These are phyloP conservation scores for Muschampia plurimacula DNA, from an alignment of 2,888 invertebrate species.

Conservation along the genomic window DNA sequence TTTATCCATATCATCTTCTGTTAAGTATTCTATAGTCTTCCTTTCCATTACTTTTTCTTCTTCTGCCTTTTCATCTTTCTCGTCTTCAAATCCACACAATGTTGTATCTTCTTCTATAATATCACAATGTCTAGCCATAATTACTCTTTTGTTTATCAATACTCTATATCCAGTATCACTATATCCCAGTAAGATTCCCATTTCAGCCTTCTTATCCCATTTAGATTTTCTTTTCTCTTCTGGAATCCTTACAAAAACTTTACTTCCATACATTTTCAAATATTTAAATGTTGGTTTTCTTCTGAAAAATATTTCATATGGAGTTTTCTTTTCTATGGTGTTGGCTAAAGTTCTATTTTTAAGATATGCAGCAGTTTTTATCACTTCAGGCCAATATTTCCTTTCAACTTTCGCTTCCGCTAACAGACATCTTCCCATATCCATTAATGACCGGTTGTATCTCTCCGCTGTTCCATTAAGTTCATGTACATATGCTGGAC, in stretches of 20 bases:
- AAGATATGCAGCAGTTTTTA: background rate
- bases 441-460: background rate
- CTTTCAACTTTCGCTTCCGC: background rate
- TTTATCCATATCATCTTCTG: too few relatives aligned
- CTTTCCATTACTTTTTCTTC: too few relatives aligned
- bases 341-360: background rate
- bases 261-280: background rate
- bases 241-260: background rate
- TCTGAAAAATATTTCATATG: background rate
- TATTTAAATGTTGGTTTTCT: background rate
- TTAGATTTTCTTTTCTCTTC: background rate
- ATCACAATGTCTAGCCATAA: background rate
- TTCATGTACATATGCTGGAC: background rate
- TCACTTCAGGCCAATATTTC: background rate
- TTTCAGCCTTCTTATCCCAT: conserved; percentile 1
- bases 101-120: background rate
- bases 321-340: background rate
- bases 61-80: too few relatives aligned
- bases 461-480: background rate
- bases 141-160: background rate
- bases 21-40: too few relatives aligned
- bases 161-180: background rate
- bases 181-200: background rate
- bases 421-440: conserved; percentile 1
- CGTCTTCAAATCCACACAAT: background rate